These are phyloP conservation scores for Hippopotamus amphibius DNA, from an alignment of 2,113 vertebrate species.

Conservation along the genomic window DNA sequence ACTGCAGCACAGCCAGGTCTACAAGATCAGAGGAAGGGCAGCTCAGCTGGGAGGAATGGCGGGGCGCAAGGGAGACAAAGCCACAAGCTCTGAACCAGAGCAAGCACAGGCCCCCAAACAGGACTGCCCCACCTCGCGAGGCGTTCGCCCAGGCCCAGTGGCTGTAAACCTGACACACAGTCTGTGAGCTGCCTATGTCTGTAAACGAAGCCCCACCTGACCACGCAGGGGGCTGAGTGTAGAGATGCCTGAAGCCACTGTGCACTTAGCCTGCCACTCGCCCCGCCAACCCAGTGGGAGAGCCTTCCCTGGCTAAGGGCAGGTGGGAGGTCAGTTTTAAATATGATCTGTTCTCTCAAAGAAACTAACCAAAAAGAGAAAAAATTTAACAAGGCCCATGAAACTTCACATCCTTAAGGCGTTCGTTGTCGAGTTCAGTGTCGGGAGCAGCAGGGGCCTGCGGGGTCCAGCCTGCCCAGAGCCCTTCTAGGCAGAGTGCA, in stretches of 20 bases:
- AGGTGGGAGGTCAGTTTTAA: slow-evolving; percentile 57
- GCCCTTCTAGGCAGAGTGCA: slow-evolving; percentile 92
- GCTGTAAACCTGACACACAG: slow-evolving; percentile 58
- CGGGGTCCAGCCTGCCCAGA: not conserved
- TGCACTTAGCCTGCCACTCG: not conserved
- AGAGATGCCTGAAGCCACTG: slow-evolving; percentile 30
- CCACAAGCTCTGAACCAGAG: not conserved
- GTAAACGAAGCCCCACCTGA: slow-evolving; percentile 66
- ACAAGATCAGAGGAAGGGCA: slow-evolving; percentile 4
- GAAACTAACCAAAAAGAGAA: slow-evolving; percentile 68
- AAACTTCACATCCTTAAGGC: slow-evolving; percentile 88
- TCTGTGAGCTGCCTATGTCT: slow-evolving; percentile 50
- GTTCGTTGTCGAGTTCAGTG: slow-evolving; percentile 65
- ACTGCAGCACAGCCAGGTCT: not conserved
- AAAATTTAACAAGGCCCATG: slow-evolving; percentile 62
- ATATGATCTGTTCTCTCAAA: slow-evolving; percentile 69
- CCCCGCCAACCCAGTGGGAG: not conserved
- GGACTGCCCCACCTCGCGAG: not conserved
- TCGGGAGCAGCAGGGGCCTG: slow-evolving; percentile 52
- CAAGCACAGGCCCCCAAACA: not conserved
- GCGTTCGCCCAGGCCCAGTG: not conserved
- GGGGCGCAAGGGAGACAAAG: not conserved
- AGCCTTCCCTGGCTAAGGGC: slow-evolving; percentile 7
- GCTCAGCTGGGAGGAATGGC: not conserved
- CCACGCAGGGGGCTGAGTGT: not conserved